These are phyloP conservation scores for Smittia sp. DNA, from an alignment of 2,888 invertebrate genomes.

Conservation along the genomic window DNA sequence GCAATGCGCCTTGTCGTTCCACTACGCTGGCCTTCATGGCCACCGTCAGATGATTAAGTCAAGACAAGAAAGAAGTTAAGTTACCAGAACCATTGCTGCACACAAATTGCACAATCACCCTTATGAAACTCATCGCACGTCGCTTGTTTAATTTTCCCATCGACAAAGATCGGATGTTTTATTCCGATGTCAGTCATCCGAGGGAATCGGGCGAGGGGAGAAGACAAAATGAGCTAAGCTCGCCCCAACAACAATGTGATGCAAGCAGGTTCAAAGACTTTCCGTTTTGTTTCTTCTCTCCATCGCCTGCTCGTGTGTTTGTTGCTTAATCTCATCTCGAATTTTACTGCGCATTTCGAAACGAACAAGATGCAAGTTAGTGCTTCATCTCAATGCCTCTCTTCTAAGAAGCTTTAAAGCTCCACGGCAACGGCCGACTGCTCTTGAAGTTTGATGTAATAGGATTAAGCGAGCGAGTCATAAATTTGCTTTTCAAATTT, in stretches of 20 bases:
- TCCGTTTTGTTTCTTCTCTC: conserved; percentile 16
- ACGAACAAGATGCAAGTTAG: conserved; percentile 26
- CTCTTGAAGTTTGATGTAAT: conserved; percentile 9
- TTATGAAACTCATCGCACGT: conserved; percentile 5
- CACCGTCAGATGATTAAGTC: conserved; percentile 35
- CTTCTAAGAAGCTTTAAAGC: not conserved
- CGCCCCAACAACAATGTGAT: conserved; percentile 7
- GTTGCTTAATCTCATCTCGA: conserved; percentile 18
- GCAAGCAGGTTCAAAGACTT: conserved; percentile 34
- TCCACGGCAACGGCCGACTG: not conserved
- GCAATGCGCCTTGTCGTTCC: conserved; percentile 27
- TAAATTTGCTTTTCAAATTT: not conserved
- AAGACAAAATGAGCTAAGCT: not conserved
- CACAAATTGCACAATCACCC: conserved; percentile 37
- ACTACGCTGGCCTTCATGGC: conserved; percentile 36
- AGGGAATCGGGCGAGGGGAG: conserved; percentile 3
- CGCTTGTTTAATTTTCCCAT: not conserved
- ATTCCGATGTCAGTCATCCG: conserved; percentile 27
- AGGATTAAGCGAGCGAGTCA: conserved; percentile 10
- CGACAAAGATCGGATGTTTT: not conserved
- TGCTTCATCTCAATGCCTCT: not conserved
- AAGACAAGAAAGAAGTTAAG: conserved; percentile 6
- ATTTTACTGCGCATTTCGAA: conserved; percentile 30
- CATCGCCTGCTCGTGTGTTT: not conserved
- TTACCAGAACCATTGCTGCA: conserved; percentile 14